phyloP scores from a whole-genome alignment of 2,797 vertebrate genomes.

The Rhinogobio ventralis region DNA sequence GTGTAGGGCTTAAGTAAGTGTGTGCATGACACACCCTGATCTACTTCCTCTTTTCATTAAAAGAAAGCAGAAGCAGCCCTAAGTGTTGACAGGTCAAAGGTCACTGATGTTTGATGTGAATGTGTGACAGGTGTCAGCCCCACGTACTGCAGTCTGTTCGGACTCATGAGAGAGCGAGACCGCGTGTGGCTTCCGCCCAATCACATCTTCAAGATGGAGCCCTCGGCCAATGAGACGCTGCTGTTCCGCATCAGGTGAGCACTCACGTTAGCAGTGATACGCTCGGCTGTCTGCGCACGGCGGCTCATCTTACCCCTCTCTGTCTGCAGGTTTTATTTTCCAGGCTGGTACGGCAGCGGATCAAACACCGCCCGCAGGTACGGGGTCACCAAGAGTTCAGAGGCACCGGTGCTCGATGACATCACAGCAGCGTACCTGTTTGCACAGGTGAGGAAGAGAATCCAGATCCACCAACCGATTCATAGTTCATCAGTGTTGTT shows the following conservation, averaged over 20 bases:
- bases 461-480: neutral
- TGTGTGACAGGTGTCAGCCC: conserved; percentile 85
- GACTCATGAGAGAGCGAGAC: conserved; percentile 89
- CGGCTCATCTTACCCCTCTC: neutral
- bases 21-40: neutral
- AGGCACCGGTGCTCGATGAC: conserved; percentile 91
- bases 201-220: conserved; percentile 88
- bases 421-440: conserved; percentile 91
- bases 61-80: neutral
- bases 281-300: neutral
- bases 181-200: conserved; percentile 91
- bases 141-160: conserved; percentile 88
- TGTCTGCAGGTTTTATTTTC: conserved; percentile 88
- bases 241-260: conserved; percentile 89
- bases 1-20: neutral
- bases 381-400: conserved; percentile 84
- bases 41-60: neutral
- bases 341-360: conserved; percentile 88
- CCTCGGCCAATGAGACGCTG: conserved; percentile 77
- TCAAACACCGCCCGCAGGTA: conserved; percentile 84
- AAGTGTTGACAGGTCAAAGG: neutral
- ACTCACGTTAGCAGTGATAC: too few relatives aligned
- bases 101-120: neutral
- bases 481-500: too few relatives aligned
- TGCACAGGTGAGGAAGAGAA: conserved; percentile 83